Evolutionary conservation across 2,113 vertebrate species (phyloP), one percentile per base, ranked within the genome.

Genomic region (Stegastes partitus): DNA sequence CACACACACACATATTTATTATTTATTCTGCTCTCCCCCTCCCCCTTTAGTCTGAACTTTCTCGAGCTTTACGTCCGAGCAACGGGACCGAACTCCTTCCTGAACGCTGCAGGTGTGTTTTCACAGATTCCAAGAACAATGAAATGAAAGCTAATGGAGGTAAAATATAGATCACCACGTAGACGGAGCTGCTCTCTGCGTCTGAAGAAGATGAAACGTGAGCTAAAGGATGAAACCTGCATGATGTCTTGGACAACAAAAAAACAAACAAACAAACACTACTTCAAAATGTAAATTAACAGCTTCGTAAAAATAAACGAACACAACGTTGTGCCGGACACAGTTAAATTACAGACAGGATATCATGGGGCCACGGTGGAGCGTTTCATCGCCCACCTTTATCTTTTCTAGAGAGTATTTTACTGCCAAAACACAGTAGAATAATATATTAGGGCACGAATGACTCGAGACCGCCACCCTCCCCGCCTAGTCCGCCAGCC

Each of bases 381-480:
- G 51, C 25, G 50, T 51, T 94, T 19, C 3, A 11, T 45, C 90
- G 83, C 79, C 89, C 93, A 93, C 89, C 75, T 83, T 94, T 56
- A 69, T 50, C 25, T 68, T 54, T 49, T 69, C 58, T 64, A 65
- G 83, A 91, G 93, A 95, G 94, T 92, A 56, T 94, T 92, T 94
- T 96, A 97, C 96, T 97, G 97, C 95, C 95, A 97, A 97, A 97
- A 97, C 95, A 97, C 96, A 96, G 96, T 96, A 96, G 85, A 79
- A 80, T 77, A 56, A 74, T 83, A 78, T 71, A 77, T 23, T 25
- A 79, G 2, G 15, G 76, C 54, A 85, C 96, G 93, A 96, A 93
- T 95, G 93, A 95, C 95, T 96, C 94, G 85, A 93, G 93, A 94
- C 87, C 69, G 87, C 88, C 64, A 81, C 83, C 95, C 91, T 5